Conservation (phyloP, 2,888 invertebrate species). For the Iselma pallidipennis region DNA sequence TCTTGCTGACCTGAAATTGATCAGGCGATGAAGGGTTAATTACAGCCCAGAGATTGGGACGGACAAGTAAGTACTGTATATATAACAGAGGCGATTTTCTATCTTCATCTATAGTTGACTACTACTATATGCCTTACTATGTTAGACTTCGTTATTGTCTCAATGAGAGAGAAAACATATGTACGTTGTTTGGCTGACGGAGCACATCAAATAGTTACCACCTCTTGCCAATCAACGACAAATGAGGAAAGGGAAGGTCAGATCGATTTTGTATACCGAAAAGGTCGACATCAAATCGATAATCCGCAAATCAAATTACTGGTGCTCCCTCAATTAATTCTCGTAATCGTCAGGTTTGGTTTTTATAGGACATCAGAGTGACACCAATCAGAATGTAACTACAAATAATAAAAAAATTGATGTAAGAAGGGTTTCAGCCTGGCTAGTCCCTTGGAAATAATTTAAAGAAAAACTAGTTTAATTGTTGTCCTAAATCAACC, state of each 20-base stretch:
- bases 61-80: too few relatives aligned
- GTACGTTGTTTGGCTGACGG: too few relatives aligned
- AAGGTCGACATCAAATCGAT: neutral
- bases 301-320: neutral
- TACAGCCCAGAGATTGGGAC: constrained; percentile 15
- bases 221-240: neutral
- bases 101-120: too few relatives aligned
- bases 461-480: neutral
- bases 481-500: neutral
- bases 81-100: too few relatives aligned
- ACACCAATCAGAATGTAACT: neutral
- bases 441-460: neutral
- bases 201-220: neutral
- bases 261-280: too few relatives aligned
- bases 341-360: neutral
- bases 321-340: too few relatives aligned
- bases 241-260: too few relatives aligned
- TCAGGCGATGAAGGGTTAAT: constrained; percentile 27
- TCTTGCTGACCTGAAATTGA: constrained; percentile 27
- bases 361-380: neutral
- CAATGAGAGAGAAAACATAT: too few relatives aligned
- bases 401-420: neutral
- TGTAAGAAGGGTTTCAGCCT: too few relatives aligned
- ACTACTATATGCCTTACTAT: too few relatives aligned
- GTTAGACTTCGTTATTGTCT: too few relatives aligned